These are phyloP conservation scores for Cyprinodon variegatus DNA, from an alignment of 2,113 vertebrate species.

Conservation along the genomic window DNA sequence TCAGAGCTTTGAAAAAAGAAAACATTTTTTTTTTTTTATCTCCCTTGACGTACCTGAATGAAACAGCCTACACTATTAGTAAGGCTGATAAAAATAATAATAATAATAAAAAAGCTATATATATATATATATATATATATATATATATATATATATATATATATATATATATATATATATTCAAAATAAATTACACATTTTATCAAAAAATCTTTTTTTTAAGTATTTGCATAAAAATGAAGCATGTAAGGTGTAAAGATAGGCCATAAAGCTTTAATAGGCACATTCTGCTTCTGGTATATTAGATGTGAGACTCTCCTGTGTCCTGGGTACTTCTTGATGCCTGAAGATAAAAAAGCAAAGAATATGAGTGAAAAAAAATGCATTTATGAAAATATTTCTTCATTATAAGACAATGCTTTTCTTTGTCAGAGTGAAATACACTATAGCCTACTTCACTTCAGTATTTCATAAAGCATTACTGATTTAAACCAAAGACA, in stretches of 20 bases:
- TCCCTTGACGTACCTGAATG: constrained; percentile 45
- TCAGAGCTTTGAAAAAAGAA: constrained; percentile 1
- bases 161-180: no score
- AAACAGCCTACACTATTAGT: constrained; percentile 8
- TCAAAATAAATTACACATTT: neutral
- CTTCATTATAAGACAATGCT: constrained; percentile 15
- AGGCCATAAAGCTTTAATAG: neutral
- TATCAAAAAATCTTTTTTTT: neutral
- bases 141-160: no score
- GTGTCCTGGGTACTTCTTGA: constrained; percentile 73
- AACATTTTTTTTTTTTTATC: constrained; percentile 4
- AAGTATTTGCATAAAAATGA: neutral
- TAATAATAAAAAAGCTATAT: no score
- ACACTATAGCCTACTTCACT: neutral
- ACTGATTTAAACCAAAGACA: neutral
- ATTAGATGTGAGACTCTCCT: constrained; percentile 70
- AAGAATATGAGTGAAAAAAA: neutral
- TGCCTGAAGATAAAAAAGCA: constrained; percentile 53
- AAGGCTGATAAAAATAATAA: no score
- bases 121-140: no score
- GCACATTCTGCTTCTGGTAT: neutral
- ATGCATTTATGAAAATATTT: neutral
- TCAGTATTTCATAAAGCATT: neutral
- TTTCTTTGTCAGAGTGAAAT: neutral
- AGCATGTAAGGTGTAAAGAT: no score